Base-by-base conservation (phyloP, 92 coral and sea anemone species). In the Virgularia gustaviana region DNA sequence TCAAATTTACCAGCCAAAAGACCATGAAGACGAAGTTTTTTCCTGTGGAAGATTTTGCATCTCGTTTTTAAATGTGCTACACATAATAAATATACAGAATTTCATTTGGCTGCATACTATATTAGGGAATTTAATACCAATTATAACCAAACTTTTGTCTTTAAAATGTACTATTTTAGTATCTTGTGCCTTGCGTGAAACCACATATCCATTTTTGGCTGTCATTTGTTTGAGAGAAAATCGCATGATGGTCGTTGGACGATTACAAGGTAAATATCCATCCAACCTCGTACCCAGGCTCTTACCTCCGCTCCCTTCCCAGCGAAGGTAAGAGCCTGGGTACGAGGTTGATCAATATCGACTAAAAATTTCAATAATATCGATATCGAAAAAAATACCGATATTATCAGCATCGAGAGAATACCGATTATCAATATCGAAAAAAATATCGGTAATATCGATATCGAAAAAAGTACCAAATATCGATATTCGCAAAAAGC, bases 141-240 rank as follows among this genome's bases (percentile, higher is more conserved):
- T 15, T 15, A 22, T 52, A 22, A 11, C 6, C 5, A 22, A 4
- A 15, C 3, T 4, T 47, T 25, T 47, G 6, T 15, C n/a, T 47
- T 19, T 15, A 47, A 47, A 25, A 24, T 24, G 9, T 60, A 9
- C 35, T 10, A 31, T 60, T 68, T 22, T 19, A 80, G 85, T 80
- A 18, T 89, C 98, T 9, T 87, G 77, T 71, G 96, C 98, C 19
- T 76, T 92, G 37, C 86, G 90, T 11, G 96, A 92, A 64, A 75
- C 90, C 4, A 92, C 98, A 0, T 92, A 92, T 75, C 98, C 98
- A 57, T 92, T 92, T 57, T 64, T 92, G 68, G 90, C 98, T 18
- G 51, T 92, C 15, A 83, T 89, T 43, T 92, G 96, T 71, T 80
- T 81, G 12, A 70, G 98, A 85, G 98, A 92, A 31, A 92, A 83